Evolutionary conservation across 2,888 invertebrate species (phyloP), one percentile per base, ranked within the genome.

Genomic region (Nephrotoma appendiculata): DNA sequence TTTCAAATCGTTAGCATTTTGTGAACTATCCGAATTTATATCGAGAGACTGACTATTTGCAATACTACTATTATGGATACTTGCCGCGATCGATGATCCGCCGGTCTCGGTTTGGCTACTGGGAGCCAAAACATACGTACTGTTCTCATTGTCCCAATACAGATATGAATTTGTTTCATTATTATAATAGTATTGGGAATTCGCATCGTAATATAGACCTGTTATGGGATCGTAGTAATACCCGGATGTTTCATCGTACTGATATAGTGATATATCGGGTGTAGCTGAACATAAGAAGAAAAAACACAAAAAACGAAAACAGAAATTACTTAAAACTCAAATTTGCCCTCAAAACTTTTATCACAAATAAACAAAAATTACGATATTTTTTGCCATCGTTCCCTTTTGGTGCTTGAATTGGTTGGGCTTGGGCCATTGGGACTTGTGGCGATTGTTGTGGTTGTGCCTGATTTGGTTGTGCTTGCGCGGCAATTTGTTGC

Each of bases 141-240:
- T 93, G 71, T 93, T 94, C 0, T 94, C 93, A 0, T 95, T 94
- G 92, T 99, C 98, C 98, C 98, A 99, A 90, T 98, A 99, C 90
- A 99, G 94, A 91, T 98, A 99, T 90, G 97, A 96, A 88, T 96
- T 96, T 0, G 95, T 96, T 89, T 96, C 95, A 89, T 96, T 95
- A 91, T 99, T 99, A 92, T 96, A 99, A 91, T 98, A 99, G 92
- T 99, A 99, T 90, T 96, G 98, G 2, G 98, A 97, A 89, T 95
- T 97, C 0, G 98, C 95, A 92, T 99, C 99, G 91, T 99, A 99
- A 91, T 99, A 99, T 15, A 99, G 93, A 0, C 97, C 97, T 0
- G 99, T 98, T 1, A 94, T 92, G 0, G 97, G 95, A 91, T 99
- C 99, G 90, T 98, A 99, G 90, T 99, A 99, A 90, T 98, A 99